Percentiles rank a stretch among this genome's conserved stretches.
phyloP scores from a whole-genome alignment of 2,888 invertebrate genomes.

The Amblyteles armatorius region DNA sequence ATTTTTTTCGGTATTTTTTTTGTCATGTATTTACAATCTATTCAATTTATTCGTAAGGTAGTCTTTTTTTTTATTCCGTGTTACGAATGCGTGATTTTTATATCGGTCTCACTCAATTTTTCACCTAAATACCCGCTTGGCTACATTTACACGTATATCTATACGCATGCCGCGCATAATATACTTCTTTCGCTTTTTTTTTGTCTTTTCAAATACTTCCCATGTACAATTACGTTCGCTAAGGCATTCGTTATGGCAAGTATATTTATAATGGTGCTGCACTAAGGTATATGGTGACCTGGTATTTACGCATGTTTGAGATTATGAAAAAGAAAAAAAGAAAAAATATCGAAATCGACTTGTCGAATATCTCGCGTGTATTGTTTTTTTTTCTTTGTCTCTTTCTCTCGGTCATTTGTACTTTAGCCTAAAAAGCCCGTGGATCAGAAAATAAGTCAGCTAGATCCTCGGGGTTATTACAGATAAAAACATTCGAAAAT shows the following conservation, averaged over 20 bases:
- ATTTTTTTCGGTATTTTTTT: constrained; percentile 50
- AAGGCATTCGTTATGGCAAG: constrained; percentile 84
- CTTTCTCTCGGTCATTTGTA: constrained; percentile 45
- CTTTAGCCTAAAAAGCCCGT: constrained; percentile 34
- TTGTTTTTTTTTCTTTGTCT: constrained; percentile 33
- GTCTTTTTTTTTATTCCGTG: constrained; percentile 44
- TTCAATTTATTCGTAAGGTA: constrained; percentile 57
- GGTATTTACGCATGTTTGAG: constrained; percentile 71
- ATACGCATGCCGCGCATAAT: constrained; percentile 38
- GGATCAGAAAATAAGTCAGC: constrained; percentile 1
- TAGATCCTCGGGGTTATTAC: neutral
- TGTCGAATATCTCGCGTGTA: constrained; percentile 26
- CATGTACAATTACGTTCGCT: constrained; percentile 79
- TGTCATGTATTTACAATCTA: constrained; percentile 66
- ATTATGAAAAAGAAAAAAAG: constrained; percentile 66
- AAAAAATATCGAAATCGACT: constrained; percentile 39
- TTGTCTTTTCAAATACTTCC: constrained; percentile 72
- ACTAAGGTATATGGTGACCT: constrained; percentile 72
- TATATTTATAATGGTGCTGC: constrained; percentile 80
- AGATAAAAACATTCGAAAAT: constrained; percentile 36
- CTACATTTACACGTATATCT: constrained; percentile 51
- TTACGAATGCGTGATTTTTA: constrained; percentile 53
- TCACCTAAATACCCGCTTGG: constrained; percentile 47
- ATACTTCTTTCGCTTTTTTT: constrained; percentile 62
- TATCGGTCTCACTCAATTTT: constrained; percentile 55